A percentile compares a stretch with the other conserved stretches of the same genome.
Evolutionary conservation across 2,113 vertebrate species (phyloP).

Genomic region (Proterorhinus semilunaris): DNA sequence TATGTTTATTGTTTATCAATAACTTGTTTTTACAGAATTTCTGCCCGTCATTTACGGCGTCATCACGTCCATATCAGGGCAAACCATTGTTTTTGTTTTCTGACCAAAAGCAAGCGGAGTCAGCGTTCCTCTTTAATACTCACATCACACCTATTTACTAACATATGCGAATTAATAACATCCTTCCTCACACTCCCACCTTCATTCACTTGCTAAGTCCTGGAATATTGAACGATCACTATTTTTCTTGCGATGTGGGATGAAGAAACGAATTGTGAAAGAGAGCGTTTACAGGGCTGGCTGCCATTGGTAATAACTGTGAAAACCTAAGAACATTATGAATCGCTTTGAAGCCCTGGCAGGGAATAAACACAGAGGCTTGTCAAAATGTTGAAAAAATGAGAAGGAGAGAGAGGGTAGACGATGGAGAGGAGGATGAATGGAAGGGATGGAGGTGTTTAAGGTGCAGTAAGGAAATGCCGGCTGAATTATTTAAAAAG

Average conservation of each 20-base stretch:
- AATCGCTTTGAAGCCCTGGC: constrained; percentile 41
- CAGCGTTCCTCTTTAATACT: background rate
- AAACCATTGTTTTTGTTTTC: background rate
- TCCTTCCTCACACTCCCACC: background rate
- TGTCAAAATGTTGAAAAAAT: constrained; percentile 5
- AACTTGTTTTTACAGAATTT: background rate
- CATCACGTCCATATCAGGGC: background rate
- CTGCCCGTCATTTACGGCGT: background rate
- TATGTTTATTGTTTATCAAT: background rate
- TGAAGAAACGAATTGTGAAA: constrained; percentile 16
- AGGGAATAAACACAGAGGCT: constrained; percentile 23
- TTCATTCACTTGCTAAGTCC: background rate
- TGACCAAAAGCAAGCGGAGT: constrained; percentile 5
- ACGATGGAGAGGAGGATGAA: constrained; percentile 1
- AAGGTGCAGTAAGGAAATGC: constrained; percentile 12
- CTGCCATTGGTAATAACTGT: constrained; percentile 36
- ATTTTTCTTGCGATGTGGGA: constrained; percentile 1
- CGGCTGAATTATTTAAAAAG: constrained; percentile 47
- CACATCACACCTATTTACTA: background rate
- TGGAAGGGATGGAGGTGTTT: constrained; percentile 20
- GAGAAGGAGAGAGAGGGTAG: constrained; percentile 14
- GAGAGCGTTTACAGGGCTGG: constrained; percentile 5
- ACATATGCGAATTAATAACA: constrained; percentile 5
- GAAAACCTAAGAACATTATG: constrained; percentile 46
- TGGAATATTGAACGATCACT: constrained; percentile 11